These are phyloP conservation scores for Hypercompe scribonia DNA, from an alignment of 2,888 invertebrate genomes.

Conservation along the genomic window DNA sequence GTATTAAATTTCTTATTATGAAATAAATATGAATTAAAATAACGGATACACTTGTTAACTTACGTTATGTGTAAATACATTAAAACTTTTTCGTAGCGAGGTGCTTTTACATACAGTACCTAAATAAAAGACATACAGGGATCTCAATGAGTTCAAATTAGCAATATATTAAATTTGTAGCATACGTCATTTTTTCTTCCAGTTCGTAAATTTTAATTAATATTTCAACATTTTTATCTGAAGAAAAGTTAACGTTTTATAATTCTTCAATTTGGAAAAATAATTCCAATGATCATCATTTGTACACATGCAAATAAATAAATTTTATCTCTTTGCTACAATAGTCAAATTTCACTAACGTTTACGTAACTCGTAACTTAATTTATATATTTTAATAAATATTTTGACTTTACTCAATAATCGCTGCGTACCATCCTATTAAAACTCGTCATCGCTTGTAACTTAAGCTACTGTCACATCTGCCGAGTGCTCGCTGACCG, in stretches of 20 bases:
- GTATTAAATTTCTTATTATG: no score
- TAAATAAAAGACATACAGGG: not conserved
- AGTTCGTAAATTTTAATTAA: no score
- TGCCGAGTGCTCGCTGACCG: conserved; percentile 55
- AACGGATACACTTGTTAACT: no score
- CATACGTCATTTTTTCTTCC: no score
- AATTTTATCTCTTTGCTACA: not conserved
- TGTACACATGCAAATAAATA: not conserved
- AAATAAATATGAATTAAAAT: no score
- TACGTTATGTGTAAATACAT: no score
- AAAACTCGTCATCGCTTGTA: conserved; percentile 10
- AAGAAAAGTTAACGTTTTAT: not conserved
- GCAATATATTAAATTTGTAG: not conserved
- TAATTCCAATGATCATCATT: not conserved
- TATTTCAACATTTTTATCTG: no score
- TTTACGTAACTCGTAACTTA: not conserved
- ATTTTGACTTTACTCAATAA: not conserved
- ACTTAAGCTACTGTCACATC: conserved; percentile 15
- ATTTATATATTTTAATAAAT: not conserved
- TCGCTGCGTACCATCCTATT: not conserved
- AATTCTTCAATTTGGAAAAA: not conserved
- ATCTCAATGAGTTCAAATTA: not conserved
- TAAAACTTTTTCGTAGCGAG: no score
- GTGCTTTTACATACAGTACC: not conserved
- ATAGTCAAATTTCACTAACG: not conserved